These are phyloP conservation scores for Lithobates pipiens DNA, from an alignment of 2,797 vertebrate genomes.

Conservation along the genomic window DNA sequence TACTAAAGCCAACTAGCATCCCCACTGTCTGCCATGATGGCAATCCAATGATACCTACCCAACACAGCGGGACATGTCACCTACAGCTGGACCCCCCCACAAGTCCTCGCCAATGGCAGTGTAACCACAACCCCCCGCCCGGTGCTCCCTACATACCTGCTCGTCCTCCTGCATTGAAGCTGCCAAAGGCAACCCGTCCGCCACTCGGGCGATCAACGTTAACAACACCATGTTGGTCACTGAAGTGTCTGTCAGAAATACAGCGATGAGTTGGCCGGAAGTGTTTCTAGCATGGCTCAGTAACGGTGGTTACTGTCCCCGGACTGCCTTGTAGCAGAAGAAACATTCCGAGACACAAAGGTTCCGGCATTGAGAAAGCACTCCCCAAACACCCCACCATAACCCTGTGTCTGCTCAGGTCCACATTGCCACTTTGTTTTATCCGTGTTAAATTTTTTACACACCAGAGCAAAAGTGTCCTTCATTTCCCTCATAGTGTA, in stretches of 20 bases:
- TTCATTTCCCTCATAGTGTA: too few species aligned
- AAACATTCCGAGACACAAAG: conserved; percentile 39
- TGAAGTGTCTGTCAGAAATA: not conserved
- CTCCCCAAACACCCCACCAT: too few species aligned
- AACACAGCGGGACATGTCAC: not conserved
- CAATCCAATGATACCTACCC: too few species aligned
- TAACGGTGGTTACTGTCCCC: not conserved
- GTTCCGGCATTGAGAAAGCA: conserved; percentile 13
- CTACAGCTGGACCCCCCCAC: not conserved
- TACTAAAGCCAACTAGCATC: too few species aligned
- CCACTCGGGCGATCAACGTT: conserved; percentile 96
- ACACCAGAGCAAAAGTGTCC: too few species aligned
- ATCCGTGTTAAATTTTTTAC: too few species aligned
- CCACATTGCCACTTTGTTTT: too few species aligned
- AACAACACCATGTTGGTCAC: conserved; percentile 86
- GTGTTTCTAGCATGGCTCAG: conserved; percentile 11
- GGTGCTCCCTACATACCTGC: conserved; percentile 78
- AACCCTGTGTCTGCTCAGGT: too few species aligned
- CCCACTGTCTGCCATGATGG: too few species aligned
- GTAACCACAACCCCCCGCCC: not conserved
- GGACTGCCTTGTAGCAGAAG: not conserved
- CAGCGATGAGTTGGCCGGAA: conserved; percentile 73
- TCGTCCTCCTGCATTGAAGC: conserved; percentile 98
- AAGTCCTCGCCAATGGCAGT: too few species aligned
- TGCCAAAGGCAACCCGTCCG: conserved; percentile 92